These are phyloP conservation scores for Lophius americanus DNA, from an alignment of 2,797 vertebrate species.

Conservation along the genomic window DNA sequence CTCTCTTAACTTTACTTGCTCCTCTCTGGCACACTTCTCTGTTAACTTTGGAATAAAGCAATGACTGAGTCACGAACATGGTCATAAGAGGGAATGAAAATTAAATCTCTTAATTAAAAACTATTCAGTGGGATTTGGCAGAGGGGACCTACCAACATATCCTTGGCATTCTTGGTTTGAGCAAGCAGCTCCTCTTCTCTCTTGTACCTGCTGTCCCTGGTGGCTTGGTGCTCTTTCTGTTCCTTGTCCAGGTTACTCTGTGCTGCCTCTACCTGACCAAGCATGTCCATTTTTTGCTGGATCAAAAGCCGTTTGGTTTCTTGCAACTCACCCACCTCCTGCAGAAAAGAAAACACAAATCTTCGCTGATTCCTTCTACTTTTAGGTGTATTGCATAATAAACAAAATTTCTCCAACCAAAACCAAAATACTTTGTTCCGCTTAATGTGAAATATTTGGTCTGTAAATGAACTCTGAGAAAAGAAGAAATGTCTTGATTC, in stretches of 20 bases:
- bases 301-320: conserved; percentile 95
- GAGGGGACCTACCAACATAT: conserved; percentile 84
- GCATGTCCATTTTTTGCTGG: conserved; percentile 95
- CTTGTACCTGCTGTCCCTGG: conserved; percentile 83
- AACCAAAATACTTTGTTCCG: no score
- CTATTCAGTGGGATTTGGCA: not conserved
- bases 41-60: conserved; percentile 69
- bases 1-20: conserved; percentile 85
- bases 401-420: no score
- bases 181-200: conserved; percentile 86
- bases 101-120: not conserved
- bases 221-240: conserved; percentile 84
- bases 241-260: conserved; percentile 86
- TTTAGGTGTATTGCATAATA: not conserved
- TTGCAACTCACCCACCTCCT: conserved; percentile 89
- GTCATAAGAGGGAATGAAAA: not conserved
- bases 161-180: conserved; percentile 83
- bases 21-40: conserved; percentile 88
- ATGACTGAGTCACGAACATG: not conserved
- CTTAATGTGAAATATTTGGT: not conserved
- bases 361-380: no score
- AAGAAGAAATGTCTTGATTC: not conserved
- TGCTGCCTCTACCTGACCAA: conserved; percentile 84
- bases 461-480: not conserved
- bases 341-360: conserved; percentile 7